Evolutionary conservation across 2,888 invertebrate species (phyloP), one percentile per base, ranked within the genome.

Genomic region (Scaptomyza flava): DNA sequence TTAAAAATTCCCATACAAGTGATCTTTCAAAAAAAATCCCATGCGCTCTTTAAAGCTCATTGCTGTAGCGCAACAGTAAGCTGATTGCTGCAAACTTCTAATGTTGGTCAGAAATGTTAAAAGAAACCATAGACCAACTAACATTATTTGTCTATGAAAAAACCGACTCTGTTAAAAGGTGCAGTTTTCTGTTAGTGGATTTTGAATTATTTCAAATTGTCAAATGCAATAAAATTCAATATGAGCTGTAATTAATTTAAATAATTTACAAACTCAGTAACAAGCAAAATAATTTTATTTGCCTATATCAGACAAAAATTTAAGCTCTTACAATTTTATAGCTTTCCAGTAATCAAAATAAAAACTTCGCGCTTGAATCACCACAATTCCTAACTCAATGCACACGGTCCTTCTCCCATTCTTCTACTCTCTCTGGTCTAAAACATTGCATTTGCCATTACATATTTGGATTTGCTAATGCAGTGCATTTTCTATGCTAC

Each of bases 401-500:
- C 17, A 27, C n/a, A 3, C 14, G 43, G 6, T 54, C 74, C 46
- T 20, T 46, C 50, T 47, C 36, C 50, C 38, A 34, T n/a, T 50
- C 34, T 34, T 4, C 14, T n/a, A 41, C 8, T 51, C 51, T 38
- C n/a, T 27, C 8, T 17, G 6, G 30, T 52, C 38, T 54, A 20
- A 9, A 23, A 14, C 54, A 56, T 42, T 74, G 66, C 54, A 65
- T 59, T 72, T 76, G 58, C 56, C 9, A 53, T n/a, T n/a, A n/a
- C n/a, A 57, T 65, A 64, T n/a, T 50, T 62, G 47, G 33, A 30
- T 62, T 66, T 58, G 69, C 64, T 50, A 64, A 63, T 74, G 77
- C 77, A 76, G 76, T 78, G 66, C 60, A 56, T 62, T 79, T 74
- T 61, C 61, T 74, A 62, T 69, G 56, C 54, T 69, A 56, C 69